Percentiles rank a stretch among this genome's conserved stretches.
Conservation (phyloP, 2,888 invertebrate genomes). For the Philaethria dido region DNA sequence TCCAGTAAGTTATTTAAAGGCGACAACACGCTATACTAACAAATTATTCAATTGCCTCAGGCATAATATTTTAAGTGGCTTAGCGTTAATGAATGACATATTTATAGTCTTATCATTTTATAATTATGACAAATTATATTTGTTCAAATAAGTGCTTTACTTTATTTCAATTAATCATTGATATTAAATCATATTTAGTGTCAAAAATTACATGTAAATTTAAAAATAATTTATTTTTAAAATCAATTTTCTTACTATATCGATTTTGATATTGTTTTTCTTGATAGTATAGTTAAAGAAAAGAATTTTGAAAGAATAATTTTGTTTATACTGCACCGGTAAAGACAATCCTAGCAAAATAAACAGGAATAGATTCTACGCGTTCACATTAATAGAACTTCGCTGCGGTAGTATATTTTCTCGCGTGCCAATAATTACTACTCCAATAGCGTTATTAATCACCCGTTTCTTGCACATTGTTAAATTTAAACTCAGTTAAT, state of each 20-base stretch:
- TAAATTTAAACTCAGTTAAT: constrained; percentile 31
- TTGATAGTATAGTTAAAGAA: background rate
- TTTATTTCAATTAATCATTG: background rate
- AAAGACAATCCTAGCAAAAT: background rate
- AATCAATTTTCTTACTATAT: background rate
- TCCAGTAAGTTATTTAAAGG: background rate
- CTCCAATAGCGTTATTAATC: constrained; percentile 30
- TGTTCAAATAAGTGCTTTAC: background rate
- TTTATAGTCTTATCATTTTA: background rate
- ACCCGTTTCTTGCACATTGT: constrained; percentile 27
- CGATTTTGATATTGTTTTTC: background rate
- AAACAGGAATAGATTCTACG: background rate
- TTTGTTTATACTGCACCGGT: background rate
- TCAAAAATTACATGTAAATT: background rate
- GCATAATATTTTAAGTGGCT: background rate
- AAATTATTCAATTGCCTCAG: background rate
- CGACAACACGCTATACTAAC: background rate
- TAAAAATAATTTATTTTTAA: background rate
- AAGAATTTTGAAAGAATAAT: too few species aligned
- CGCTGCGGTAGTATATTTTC: constrained; percentile 18
- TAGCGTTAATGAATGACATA: background rate
- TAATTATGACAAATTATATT: constrained; percentile 9
- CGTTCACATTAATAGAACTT: background rate
- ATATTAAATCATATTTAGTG: background rate
- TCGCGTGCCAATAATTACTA: constrained; percentile 36